Evolutionary conservation across 2,888 invertebrate genomes (phyloP).

Genomic region (Cryptocheilus praepositus): DNA sequence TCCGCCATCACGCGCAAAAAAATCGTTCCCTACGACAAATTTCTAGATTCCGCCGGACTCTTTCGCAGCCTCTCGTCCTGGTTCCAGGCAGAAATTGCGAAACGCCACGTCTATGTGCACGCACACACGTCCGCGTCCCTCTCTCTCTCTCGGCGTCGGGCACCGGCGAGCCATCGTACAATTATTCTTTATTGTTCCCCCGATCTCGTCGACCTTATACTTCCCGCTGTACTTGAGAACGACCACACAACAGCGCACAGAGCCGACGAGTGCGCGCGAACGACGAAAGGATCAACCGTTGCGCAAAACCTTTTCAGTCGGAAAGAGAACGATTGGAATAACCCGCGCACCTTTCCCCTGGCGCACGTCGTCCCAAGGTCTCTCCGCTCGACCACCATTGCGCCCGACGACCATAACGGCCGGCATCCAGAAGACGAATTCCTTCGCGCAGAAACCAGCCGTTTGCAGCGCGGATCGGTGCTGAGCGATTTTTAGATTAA

Average conservation of each 20-base stretch:
- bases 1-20: too few species aligned
- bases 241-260: too few species aligned
- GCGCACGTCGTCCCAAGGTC: conserved; percentile 6
- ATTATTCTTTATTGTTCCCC: conserved; percentile 49
- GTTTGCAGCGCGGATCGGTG: too few species aligned
- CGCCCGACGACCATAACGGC: too few species aligned
- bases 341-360: conserved; percentile 35
- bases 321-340: conserved; percentile 33
- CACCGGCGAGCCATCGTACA: conserved; percentile 22
- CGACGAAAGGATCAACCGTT: conserved; percentile 42
- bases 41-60: too few species aligned
- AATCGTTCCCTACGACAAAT: too few species aligned
- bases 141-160: too few species aligned
- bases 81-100: too few species aligned
- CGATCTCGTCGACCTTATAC: conserved; percentile 33
- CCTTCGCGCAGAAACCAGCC: background rate
- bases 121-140: too few species aligned
- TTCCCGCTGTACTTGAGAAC: conserved; percentile 44
- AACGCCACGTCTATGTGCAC: too few species aligned
- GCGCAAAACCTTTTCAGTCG: conserved; percentile 48
- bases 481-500: too few species aligned
- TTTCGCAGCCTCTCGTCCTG: too few species aligned
- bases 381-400: conserved; percentile 3
- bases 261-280: background rate
- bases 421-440: conserved; percentile 10